Percentiles rank a stretch among this genome's conserved stretches.
These are phyloP conservation scores for Chelon labrosus DNA, from an alignment of 2,797 vertebrate species.

Conservation along the genomic window DNA sequence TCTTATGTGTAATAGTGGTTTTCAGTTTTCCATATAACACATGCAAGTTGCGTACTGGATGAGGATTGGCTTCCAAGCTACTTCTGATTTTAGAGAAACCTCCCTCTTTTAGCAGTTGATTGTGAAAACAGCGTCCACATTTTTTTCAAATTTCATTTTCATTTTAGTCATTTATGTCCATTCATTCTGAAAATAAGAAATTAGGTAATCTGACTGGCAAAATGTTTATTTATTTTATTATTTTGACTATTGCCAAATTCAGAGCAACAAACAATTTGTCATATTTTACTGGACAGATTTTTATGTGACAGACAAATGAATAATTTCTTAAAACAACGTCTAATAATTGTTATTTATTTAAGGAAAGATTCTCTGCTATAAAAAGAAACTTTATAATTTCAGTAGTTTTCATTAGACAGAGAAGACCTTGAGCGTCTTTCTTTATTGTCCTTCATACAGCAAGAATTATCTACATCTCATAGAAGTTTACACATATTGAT, in stretches of 20 bases:
- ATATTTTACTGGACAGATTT: too few species aligned
- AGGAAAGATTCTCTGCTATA: not conserved
- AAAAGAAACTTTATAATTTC: not conserved
- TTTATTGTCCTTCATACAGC: slow-evolving; percentile 22
- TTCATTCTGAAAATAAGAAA: not conserved
- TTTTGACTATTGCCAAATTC: too few species aligned
- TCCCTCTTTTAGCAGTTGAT: too few species aligned
- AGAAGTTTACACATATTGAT: not conserved
- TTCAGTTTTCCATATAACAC: not conserved
- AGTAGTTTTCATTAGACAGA: not conserved
- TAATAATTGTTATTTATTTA: not conserved
- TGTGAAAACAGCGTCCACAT: too few species aligned
- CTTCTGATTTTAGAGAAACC: not conserved
- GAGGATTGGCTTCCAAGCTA: not conserved
- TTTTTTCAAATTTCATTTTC: too few species aligned
- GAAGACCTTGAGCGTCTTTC: slow-evolving; percentile 7
- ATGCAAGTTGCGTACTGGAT: too few species aligned
- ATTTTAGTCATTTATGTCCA: too few species aligned
- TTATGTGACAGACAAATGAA: too few species aligned
- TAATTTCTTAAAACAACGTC: too few species aligned
- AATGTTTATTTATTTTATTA: not conserved
- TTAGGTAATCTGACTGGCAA: not conserved
- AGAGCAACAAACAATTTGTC: not conserved
- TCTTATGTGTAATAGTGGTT: not conserved
- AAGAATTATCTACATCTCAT: slow-evolving; percentile 9